phyloP scores from a whole-genome alignment of 2,888 invertebrate species.

The Sicus ferrugineus region DNA sequence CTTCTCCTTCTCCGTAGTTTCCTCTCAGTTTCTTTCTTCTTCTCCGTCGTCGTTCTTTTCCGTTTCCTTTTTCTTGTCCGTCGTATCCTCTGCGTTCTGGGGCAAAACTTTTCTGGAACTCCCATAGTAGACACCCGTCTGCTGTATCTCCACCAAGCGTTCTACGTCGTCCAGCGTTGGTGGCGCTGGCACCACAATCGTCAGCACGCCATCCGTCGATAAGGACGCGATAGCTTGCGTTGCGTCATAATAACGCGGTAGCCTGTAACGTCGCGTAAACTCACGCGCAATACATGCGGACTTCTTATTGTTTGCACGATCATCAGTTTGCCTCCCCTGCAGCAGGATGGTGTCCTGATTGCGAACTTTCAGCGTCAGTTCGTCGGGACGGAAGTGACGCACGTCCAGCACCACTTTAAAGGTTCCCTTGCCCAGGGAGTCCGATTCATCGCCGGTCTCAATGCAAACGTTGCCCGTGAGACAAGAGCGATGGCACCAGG shows the following conservation, averaged over 20 bases:
- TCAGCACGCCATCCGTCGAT: conserved; percentile 60
- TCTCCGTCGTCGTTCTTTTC: background rate
- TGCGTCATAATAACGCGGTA: conserved; percentile 59
- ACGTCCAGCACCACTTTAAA: conserved; percentile 59
- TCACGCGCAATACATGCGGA: conserved; percentile 57
- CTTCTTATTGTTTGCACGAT: conserved; percentile 49
- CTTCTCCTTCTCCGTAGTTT: background rate
- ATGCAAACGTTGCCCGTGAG: conserved; percentile 54
- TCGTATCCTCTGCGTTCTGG: background rate
- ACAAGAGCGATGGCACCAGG: conserved; percentile 54
- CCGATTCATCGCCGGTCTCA: conserved; percentile 49
- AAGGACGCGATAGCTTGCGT: conserved; percentile 56
- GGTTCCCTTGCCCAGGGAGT: conserved; percentile 53
- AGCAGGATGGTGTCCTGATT: conserved; percentile 57
- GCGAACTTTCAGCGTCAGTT: conserved; percentile 57
- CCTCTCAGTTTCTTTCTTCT: background rate
- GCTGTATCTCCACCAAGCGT: conserved; percentile 54
- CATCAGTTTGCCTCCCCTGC: conserved; percentile 56
- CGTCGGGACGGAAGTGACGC: conserved; percentile 56
- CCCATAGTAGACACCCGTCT: conserved; percentile 57
- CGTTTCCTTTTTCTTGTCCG: background rate
- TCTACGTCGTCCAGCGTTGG: conserved; percentile 57
- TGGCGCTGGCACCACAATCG: conserved; percentile 59
- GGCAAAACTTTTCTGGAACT: too few species aligned
- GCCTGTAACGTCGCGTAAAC: conserved; percentile 57